Evolutionary conservation across 1,140 invertebrate genomes (phyloP).

Genomic region (Panagrolaimus sp.): DNA sequence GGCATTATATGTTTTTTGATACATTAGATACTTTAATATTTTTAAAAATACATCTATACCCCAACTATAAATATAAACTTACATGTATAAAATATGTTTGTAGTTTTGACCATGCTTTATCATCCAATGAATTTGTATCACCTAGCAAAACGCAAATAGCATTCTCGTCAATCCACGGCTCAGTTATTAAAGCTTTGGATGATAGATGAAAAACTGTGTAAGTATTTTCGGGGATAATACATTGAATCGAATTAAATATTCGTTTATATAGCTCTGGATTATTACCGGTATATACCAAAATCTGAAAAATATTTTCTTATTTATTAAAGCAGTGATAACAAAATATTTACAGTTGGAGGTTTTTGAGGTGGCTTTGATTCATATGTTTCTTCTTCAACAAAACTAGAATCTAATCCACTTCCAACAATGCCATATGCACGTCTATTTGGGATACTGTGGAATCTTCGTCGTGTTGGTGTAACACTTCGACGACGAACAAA

Average conservation of each 20-base stretch:
- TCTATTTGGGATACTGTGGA: conserved; percentile 21
- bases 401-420: background rate
- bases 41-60: no score
- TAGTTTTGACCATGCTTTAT: conserved; percentile 42
- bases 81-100: conserved; percentile 50
- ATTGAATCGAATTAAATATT: conserved; percentile 29
- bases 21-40: no score
- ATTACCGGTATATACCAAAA: conserved; percentile 53
- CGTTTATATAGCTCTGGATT: conserved; percentile 26
- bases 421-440: no score
- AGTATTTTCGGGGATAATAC: conserved; percentile 38
- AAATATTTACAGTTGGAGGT: conserved; percentile 29
- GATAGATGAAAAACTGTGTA: conserved; percentile 47
- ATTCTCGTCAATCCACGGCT: conserved; percentile 27
- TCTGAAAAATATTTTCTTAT: conserved; percentile 19
- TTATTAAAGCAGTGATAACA: background rate
- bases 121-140: conserved; percentile 45
- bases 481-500: conserved; percentile 16
- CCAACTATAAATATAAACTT: no score
- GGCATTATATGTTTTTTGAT: no score
- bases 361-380: conserved; percentile 29
- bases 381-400: background rate
- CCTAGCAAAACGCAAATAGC: conserved; percentile 42
- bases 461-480: conserved; percentile 17
- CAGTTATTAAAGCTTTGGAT: conserved; percentile 38